Evolutionary conservation across 1,140 invertebrate genomes (phyloP), one percentile per base, ranked within the genome.

Genomic region (Heliothis virescens): DNA sequence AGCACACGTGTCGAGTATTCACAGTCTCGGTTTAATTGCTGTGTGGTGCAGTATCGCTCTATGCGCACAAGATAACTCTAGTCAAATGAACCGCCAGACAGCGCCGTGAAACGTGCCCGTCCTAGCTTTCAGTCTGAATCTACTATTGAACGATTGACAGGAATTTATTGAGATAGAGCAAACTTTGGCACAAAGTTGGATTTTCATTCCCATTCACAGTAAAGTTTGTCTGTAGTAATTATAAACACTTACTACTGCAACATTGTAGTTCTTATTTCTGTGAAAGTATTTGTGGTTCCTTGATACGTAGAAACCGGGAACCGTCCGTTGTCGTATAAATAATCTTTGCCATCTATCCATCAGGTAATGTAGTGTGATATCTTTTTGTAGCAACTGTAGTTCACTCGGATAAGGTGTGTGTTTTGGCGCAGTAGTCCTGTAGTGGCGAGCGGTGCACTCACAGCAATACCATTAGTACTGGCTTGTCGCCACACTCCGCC

Each of bases 391-490:
- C 57, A 29, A 21, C 26, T 12, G 21, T 18, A 57, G 16, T 7
- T 18, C n/a, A 10, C 57, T 13, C 12, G 21, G 12, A 12, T 29
- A 26, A 60, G 3, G 12, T 29, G 57, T 29, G 21, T 15, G 21
- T 10, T 26, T 7, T 41, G 34, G 34, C 34, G 34, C 34, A 41
- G 34, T 41, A 41, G 34, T 41, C 34, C 34, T 41, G 34, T 41
- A 41, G 34, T 13, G 53, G n/a, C 21, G 11, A 13, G 3, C 2
- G 9, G 57, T 29, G 53, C 4, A 16, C 21, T 11, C 21, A 10
- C 13, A 60, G 57, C 57, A 60, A 60, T 60, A 60, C 21, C 57
- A 60, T 60, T 60, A 60, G 57, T 59, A 26, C 57, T 29, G 57
- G 21, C 57, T 1, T 57, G 57, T 60, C 57, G 57, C 21, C 26